Conservation (phyloP, 2,797 vertebrate species). For the Gadopsis marmoratus region DNA sequence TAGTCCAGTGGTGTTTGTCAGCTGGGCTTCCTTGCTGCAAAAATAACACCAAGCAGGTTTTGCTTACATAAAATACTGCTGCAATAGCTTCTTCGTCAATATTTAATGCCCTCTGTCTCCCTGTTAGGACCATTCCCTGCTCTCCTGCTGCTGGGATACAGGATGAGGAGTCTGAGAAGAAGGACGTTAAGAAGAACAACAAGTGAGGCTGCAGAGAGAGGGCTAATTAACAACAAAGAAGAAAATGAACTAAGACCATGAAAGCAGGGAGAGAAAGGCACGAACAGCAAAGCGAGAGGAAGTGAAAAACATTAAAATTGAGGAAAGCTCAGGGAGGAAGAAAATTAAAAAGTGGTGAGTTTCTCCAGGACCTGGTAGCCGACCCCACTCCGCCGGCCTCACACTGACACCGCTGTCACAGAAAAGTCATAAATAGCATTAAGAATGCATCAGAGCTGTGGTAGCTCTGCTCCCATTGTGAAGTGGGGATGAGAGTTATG, state of each 20-base stretch:
- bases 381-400: conserved; percentile 30
- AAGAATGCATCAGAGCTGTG: conserved; percentile 77
- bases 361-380: conserved; percentile 24
- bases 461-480: conserved; percentile 62
- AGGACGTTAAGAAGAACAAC: conserved; percentile 4
- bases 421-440: conserved; percentile 79
- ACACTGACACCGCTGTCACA: conserved; percentile 58
- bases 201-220: conserved; percentile 4
- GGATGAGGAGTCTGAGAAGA: conserved; percentile 10
- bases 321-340: conserved; percentile 8
- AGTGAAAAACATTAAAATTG: not conserved
- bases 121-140: conserved; percentile 80
- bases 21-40: conserved; percentile 43
- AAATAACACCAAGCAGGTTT: conserved; percentile 71
- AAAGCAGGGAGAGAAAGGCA: conserved; percentile 69
- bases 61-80: conserved; percentile 84
- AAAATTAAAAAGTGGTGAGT: not conserved
- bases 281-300: conserved; percentile 64
- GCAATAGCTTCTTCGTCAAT: conserved; percentile 88
- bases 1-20: conserved; percentile 58
- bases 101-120: conserved; percentile 87
- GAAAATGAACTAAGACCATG: not conserved
- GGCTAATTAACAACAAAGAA: conserved; percentile 27
- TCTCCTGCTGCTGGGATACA: conserved; percentile 57
- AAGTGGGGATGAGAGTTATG: conserved; percentile 57